Base-by-base conservation (phyloP, 2,797 vertebrate species). In the Molossus molossus region DNA sequence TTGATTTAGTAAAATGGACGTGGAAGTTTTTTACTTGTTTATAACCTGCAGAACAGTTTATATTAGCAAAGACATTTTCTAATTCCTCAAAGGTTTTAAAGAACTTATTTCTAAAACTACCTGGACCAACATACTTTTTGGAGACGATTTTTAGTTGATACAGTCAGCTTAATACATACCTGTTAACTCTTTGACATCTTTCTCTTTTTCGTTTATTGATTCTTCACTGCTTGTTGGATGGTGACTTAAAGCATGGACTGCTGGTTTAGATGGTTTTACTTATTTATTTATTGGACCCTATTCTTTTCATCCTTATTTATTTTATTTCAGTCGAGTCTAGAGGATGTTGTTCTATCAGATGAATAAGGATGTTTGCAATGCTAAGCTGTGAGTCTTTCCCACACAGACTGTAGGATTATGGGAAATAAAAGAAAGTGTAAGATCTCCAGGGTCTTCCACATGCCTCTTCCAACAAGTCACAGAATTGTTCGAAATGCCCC, bases 241-340 rank as follows among this genome's bases (percentile, higher is more conserved):
- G 48, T 72, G 55, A 40, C 50, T 14, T 90, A 70, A 83, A 76
- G 9, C n/a, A 25, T 13, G 25, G 48, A 57, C 48, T 33, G 9
- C 8, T 53, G 33, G 77, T 20, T 90, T 88, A 75, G 20, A n/a
- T 25, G 9, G 14, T 83, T 91, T 91, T 81, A 48, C 45, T 67
- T 48, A 48, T 69, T 37, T 20, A 87, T 29, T 18, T 55, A 55
- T 17, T n/a, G 5, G 9, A 4, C 25, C 14, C 5, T 29, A 17
- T 87, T 72, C 33, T 96, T 92, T 83, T 64, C 69, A 85, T 60
- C 79, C 53, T 55, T n/a, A 33, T 69, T 91, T 83, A 25, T 76
- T 90, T 11, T 57, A 84, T 53, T 94, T 88, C 37, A 23, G 6
- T 72, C 62, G 77, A 60, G 29, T 69, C 25, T 82, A 29, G 25